A percentile compares a stretch with the other conserved stretches of the same genome.
Evolutionary conservation across 1,140 invertebrate genomes (phyloP).

Genomic region (Euwallacea fornicatus): DNA sequence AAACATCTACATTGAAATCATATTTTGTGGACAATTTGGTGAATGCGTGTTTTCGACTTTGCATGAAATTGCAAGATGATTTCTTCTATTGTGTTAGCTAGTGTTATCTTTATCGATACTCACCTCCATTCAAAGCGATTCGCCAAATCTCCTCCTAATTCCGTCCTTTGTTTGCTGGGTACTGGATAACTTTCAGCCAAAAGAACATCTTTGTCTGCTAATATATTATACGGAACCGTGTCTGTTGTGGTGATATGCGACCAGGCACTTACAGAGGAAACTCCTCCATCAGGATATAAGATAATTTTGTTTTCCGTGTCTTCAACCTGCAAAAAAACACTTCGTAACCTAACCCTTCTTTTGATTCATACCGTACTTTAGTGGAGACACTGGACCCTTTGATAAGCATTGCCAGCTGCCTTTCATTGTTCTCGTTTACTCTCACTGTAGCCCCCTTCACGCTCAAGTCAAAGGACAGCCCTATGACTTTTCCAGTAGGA

Average conservation of each 20-base stretch:
- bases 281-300: constrained; percentile 79
- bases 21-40: no score
- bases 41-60: no score
- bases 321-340: constrained; percentile 53
- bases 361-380: constrained; percentile 54
- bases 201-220: constrained; percentile 80
- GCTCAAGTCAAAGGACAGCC: constrained; percentile 82
- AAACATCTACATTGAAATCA: no score
- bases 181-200: constrained; percentile 87
- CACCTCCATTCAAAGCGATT: constrained; percentile 91
- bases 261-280: constrained; percentile 79
- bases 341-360: background rate
- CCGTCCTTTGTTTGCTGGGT: constrained; percentile 84
- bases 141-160: constrained; percentile 85
- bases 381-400: constrained; percentile 84
- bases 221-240: constrained; percentile 79
- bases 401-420: constrained; percentile 81
- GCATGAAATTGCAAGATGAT: no score
- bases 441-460: constrained; percentile 85
- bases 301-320: constrained; percentile 79
- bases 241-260: constrained; percentile 81
- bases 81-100: no score
- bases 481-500: constrained; percentile 87
- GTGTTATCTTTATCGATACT: background rate
- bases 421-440: constrained; percentile 78